These are phyloP conservation scores for Cisticola juncidis DNA, from an alignment of 2,113 vertebrate genomes.

Conservation along the genomic window DNA sequence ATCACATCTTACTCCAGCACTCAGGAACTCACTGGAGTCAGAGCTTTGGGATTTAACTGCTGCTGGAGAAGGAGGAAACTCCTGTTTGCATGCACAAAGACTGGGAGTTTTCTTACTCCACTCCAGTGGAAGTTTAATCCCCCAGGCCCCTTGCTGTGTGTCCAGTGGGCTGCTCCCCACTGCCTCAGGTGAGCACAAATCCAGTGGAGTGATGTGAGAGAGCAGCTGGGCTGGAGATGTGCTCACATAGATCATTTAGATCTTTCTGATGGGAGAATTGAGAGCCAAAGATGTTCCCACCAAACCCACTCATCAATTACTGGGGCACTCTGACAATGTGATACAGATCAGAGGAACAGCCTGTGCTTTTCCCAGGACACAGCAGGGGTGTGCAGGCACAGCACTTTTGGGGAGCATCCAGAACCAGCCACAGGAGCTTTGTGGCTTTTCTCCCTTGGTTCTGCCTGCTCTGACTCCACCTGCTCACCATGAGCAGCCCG, in stretches of 20 bases:
- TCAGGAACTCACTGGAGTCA: background rate
- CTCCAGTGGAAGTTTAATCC: background rate
- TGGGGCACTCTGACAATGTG: background rate
- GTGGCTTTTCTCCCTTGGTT: slow-evolving; percentile 31
- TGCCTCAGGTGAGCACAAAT: background rate
- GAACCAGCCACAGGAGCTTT: slow-evolving; percentile 17
- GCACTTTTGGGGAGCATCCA: background rate
- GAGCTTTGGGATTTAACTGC: background rate
- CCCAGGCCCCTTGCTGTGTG: background rate
- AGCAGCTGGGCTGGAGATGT: background rate
- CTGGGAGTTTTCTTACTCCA: background rate
- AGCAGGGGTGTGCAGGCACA: background rate
- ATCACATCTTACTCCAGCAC: background rate
- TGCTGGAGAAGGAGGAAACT: background rate
- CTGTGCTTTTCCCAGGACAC: background rate
- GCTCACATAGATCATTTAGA: background rate
- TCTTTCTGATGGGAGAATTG: background rate
- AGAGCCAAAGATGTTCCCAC: background rate
- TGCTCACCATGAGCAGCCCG: slow-evolving; percentile 10
- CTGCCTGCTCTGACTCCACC: slow-evolving; percentile 42
- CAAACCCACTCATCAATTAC: background rate
- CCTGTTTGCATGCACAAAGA: background rate
- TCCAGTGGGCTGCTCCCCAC: background rate
- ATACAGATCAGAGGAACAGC: background rate
- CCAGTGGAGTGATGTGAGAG: background rate